phyloP scores from a whole-genome alignment of 1,140 invertebrate species.

The Drosophila simulans region DNA sequence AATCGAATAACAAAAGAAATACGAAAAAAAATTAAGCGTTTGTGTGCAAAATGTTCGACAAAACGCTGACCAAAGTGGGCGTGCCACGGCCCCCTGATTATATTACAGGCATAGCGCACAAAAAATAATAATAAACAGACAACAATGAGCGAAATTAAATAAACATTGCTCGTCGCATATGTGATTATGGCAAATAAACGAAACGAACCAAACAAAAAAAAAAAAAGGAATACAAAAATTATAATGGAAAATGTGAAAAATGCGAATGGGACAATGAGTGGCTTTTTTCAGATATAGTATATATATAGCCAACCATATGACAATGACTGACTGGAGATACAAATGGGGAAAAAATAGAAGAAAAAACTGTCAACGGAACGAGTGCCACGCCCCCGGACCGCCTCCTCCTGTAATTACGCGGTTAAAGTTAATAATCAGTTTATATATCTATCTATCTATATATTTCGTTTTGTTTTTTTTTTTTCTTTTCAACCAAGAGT shows the following conservation, averaged over 20 bases:
- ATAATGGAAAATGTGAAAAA: conserved; percentile 49
- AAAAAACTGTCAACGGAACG: conserved; percentile 71
- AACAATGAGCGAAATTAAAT: conserved; percentile 49
- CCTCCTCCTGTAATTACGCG: conserved; percentile 57
- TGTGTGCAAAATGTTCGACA: conserved; percentile 66
- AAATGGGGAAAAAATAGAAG: background rate
- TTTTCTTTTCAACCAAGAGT: conserved; percentile 19
- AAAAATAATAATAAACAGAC: conserved; percentile 30
- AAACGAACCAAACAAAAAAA: background rate
- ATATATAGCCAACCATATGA: conserved; percentile 19
- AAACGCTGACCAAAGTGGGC: conserved; percentile 56
- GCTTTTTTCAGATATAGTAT: conserved; percentile 12
- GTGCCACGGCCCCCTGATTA: conserved; percentile 41
- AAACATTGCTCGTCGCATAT: conserved; percentile 52
- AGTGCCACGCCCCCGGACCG: conserved; percentile 43
- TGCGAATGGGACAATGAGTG: conserved; percentile 52
- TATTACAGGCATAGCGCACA: conserved; percentile 23
- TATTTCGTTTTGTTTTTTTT: too few relatives aligned
- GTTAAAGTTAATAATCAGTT: conserved; percentile 72
- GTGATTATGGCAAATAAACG: conserved; percentile 64
- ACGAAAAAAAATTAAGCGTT: conserved; percentile 39
- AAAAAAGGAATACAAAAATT: conserved; percentile 27
- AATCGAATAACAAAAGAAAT: conserved; percentile 33
- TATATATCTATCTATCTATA: conserved; percentile 25
- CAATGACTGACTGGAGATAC: conserved; percentile 37